These are phyloP conservation scores for Sinocyclocheilus maitianheensis DNA, from an alignment of 2,113 vertebrate species.

Conservation along the genomic window DNA sequence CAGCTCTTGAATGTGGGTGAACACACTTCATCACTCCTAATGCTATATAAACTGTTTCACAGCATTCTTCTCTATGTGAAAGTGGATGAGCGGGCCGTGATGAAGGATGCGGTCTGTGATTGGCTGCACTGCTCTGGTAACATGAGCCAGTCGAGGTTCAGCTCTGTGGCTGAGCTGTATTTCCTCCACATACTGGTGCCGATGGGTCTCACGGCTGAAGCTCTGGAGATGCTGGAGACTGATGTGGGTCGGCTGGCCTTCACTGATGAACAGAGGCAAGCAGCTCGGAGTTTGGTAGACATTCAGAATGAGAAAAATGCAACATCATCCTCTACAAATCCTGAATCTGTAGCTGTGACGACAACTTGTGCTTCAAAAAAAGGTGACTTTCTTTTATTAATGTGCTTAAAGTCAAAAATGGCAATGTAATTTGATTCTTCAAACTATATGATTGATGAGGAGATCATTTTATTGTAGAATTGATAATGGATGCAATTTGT, in stretches of 20 bases:
- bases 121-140: conserved; percentile 82
- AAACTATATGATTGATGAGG: neutral
- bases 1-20: neutral
- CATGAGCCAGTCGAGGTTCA: conserved; percentile 65
- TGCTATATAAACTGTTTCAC: conserved; percentile 14
- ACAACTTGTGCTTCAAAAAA: conserved; percentile 9
- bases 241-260: conserved; percentile 67
- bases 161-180: conserved; percentile 81
- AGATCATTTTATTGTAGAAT: neutral
- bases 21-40: neutral
- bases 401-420: neutral
- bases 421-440: neutral
- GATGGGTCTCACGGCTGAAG: conserved; percentile 74
- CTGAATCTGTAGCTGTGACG: conserved; percentile 13
- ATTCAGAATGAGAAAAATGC: conserved; percentile 56
- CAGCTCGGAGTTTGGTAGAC: conserved; percentile 65
- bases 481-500: conserved; percentile 24
- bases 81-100: conserved; percentile 78
- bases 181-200: conserved; percentile 82
- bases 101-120: conserved; percentile 75
- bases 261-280: conserved; percentile 71
- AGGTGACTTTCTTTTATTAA: conserved; percentile 59
- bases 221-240: conserved; percentile 74
- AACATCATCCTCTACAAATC: neutral
- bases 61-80: conserved; percentile 88